Base-by-base conservation (phyloP, 2,888 invertebrate species). In the Allacma fusca region DNA sequence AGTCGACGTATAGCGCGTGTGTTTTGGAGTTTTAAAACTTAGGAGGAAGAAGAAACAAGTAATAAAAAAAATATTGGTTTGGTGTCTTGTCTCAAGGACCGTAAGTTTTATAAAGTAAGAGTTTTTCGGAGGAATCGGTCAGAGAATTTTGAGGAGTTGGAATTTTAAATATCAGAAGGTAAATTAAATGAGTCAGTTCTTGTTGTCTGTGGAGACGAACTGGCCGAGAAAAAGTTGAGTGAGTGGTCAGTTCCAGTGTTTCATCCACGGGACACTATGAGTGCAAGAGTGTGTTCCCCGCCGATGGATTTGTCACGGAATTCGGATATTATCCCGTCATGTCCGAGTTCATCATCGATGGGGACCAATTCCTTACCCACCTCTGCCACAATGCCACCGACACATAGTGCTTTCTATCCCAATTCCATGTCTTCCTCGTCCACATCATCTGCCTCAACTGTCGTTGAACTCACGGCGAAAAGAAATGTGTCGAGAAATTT, bases 401-500 rank as follows among this genome's bases (percentile, higher is more conserved):
- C 21, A 28, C 29, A 28, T 40, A n/a, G 23, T 62, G 16, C n/a
- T n/a, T 75, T 67, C 65, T 75, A 65, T 64, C 24, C 64, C 1
- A 34, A 28, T 34, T 21, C 40, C 28, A 29, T n/a, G 21, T 26
- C 24, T 64, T 65, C 34, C 50, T 72, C 59, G n/a, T 62, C 57
- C 1, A 21, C 57, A 19, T 68, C 59, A 0, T 68, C 75, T 23
- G 16, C 2, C 13, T 28, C 68, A 9, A 19, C 50, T n/a, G 50
- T 50, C 50, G 50, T 50, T 50, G 50, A 50, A 13, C 50, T n/a
- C 50, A 23, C 59, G n/a, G 5, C 68, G 23, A 23, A 5, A 23
- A 34, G 77, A 28, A 29, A 62, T 34, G 78, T 78, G 0, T 77
- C 70, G 0, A 72, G 81, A 71, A 81, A 81, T 71, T 70, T 84